Evolutionary conservation across 2,113 vertebrate genomes (phyloP).

Genomic region (Labeo rohita): DNA sequence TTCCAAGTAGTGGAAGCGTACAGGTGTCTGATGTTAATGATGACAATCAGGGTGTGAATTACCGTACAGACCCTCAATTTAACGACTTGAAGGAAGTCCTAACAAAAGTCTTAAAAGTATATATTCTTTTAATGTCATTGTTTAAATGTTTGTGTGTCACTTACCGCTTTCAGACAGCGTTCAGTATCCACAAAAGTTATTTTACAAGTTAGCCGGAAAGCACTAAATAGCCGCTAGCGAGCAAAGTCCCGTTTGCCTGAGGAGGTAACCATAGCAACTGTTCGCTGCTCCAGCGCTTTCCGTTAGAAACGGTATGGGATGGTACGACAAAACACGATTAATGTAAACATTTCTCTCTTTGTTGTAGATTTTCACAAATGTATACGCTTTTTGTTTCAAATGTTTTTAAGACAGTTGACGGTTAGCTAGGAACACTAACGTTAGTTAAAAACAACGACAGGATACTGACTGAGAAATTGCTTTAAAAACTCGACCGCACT

Average conservation of each 20-base stretch:
- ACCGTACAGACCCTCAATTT: neutral
- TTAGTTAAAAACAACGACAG: neutral
- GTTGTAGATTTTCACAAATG: neutral
- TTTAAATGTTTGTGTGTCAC: neutral
- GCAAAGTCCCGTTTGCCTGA: constrained; percentile 1
- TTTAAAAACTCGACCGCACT: neutral
- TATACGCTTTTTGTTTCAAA: neutral
- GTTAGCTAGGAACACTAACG: neutral
- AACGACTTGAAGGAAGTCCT: neutral
- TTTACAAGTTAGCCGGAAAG: constrained; percentile 1
- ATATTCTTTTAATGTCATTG: neutral
- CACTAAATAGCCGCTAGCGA: neutral
- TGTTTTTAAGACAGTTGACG: neutral
- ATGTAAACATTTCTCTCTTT: neutral
- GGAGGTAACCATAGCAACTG: constrained; percentile 18
- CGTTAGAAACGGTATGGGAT: neutral
- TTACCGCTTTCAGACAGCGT: neutral
- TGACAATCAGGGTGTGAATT: neutral
- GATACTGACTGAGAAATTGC: neutral
- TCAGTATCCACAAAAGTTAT: constrained; percentile 13
- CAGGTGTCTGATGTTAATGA: constrained; percentile 1
- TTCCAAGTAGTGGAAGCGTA: neutral
- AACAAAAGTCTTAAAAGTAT: neutral
- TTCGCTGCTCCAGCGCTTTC: constrained; percentile 5
- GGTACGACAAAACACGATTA: neutral